Evolutionary conservation across 2,888 invertebrate species (phyloP).

Genomic region (Perizoma affinitatum): DNA sequence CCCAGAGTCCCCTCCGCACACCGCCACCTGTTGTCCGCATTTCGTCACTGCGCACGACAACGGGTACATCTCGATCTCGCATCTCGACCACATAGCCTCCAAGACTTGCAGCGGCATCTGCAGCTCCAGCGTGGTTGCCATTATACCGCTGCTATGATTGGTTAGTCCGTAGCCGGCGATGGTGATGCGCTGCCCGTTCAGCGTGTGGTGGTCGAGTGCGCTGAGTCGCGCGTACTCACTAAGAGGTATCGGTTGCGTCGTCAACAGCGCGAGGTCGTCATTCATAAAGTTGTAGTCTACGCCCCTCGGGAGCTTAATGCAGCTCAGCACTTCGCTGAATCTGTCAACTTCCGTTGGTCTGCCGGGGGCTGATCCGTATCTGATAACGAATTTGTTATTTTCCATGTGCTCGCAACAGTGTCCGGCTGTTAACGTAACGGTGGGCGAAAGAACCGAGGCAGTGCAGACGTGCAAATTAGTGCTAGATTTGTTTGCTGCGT

Average conservation of each 20-base stretch:
- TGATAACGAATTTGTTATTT: not conserved
- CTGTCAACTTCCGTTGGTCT: not conserved
- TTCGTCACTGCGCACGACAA: not conserved
- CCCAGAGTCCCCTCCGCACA: not conserved
- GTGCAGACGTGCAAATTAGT: not conserved
- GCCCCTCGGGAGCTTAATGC: not conserved
- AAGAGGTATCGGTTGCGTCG: not conserved
- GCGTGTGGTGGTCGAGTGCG: not conserved
- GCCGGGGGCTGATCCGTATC: not conserved
- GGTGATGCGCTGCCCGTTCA: not conserved
- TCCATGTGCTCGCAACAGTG: not conserved
- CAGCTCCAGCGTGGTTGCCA: not conserved
- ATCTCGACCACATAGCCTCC: slow-evolving; percentile 1
- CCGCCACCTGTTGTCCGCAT: not conserved
- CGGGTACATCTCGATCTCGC: not conserved
- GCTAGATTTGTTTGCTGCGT: too few species aligned
- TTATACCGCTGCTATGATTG: not conserved
- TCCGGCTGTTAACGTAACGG: not conserved
- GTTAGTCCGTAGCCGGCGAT: not conserved
- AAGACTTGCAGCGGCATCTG: not conserved
- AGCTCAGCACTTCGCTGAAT: not conserved
- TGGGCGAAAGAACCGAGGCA: not conserved
- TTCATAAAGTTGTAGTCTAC: not conserved
- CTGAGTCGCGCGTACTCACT: not conserved
- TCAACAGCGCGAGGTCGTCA: not conserved